phyloP scores from a whole-genome alignment of 2,797 vertebrate genomes.

The Coregonus sp. region DNA sequence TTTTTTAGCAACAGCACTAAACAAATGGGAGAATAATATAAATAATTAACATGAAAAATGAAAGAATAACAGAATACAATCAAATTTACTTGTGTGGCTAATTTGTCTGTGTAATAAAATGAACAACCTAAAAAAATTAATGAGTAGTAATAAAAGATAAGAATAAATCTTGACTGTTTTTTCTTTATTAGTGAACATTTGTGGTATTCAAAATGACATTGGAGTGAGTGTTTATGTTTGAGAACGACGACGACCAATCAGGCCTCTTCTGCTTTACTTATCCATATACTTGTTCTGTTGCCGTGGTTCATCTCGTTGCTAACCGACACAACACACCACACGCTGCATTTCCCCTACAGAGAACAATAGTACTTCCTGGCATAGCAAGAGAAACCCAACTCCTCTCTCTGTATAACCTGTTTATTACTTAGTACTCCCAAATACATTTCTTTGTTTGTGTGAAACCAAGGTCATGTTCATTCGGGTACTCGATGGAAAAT shows the following conservation, averaged over 20 bases:
- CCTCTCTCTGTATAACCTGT: too few relatives aligned
- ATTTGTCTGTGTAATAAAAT: slow-evolving; percentile 77
- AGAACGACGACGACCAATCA: too few relatives aligned
- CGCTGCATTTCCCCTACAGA: too few relatives aligned
- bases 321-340: too few relatives aligned
- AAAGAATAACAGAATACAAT: slow-evolving; percentile 68
- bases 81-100: slow-evolving; percentile 74
- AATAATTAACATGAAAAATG: slow-evolving; percentile 55
- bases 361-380: too few relatives aligned
- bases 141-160: slow-evolving; percentile 74
- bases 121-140: slow-evolving; percentile 62
- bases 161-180: slow-evolving; percentile 43
- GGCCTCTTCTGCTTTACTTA: too few relatives aligned
- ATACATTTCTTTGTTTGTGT: too few relatives aligned
- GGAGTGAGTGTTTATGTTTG: not conserved
- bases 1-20: slow-evolving; percentile 75
- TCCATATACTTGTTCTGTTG: too few relatives aligned
- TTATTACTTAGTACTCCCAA: not conserved
- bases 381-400: too few relatives aligned
- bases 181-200: slow-evolving; percentile 10
- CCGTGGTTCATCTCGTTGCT: too few relatives aligned
- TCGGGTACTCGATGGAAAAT: too few relatives aligned
- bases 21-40: slow-evolving; percentile 72
- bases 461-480: too few relatives aligned
- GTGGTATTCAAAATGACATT: not conserved